Percentiles rank a stretch among this genome's conserved stretches.
Conservation (phyloP, 2,797 vertebrate genomes). For the Pogoniulus pusillus region DNA sequence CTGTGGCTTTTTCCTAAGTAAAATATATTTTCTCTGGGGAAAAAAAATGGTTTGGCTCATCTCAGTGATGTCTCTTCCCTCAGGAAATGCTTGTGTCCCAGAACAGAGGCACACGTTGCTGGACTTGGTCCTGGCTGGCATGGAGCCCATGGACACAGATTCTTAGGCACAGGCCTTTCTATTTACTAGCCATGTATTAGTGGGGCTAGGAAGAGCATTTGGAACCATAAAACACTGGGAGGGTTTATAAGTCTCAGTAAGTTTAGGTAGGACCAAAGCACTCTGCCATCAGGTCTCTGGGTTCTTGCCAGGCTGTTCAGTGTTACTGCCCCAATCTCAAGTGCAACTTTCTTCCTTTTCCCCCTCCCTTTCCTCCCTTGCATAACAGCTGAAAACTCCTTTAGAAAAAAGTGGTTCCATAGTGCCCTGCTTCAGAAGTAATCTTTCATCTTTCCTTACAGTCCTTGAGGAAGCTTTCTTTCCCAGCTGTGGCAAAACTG, state of each 20-base stretch:
- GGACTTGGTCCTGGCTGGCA: background rate
- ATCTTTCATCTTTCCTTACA: background rate
- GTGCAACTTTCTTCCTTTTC: background rate
- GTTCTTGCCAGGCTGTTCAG: background rate
- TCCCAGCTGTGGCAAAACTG: background rate
- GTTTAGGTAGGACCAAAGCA: background rate
- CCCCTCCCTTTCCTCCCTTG: background rate
- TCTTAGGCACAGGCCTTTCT: background rate
- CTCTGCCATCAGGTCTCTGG: background rate
- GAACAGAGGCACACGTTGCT: background rate
- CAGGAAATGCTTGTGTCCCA: fast-evolving
- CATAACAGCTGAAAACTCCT: background rate
- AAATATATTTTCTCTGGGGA: background rate
- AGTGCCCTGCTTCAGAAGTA: background rate
- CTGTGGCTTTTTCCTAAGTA: background rate
- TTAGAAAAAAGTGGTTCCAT: background rate
- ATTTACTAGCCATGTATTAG: background rate
- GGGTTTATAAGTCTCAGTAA: background rate
- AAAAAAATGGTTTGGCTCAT: background rate
- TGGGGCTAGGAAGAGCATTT: background rate
- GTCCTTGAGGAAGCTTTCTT: background rate
- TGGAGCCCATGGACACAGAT: background rate
- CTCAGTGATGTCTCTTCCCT: background rate
- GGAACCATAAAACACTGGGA: background rate
- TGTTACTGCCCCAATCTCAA: background rate